Percentiles rank a stretch among this genome's conserved stretches.
These are phyloP conservation scores for Calliopum simillimum DNA, from an alignment of 2,888 invertebrate species.

Conservation along the genomic window DNA sequence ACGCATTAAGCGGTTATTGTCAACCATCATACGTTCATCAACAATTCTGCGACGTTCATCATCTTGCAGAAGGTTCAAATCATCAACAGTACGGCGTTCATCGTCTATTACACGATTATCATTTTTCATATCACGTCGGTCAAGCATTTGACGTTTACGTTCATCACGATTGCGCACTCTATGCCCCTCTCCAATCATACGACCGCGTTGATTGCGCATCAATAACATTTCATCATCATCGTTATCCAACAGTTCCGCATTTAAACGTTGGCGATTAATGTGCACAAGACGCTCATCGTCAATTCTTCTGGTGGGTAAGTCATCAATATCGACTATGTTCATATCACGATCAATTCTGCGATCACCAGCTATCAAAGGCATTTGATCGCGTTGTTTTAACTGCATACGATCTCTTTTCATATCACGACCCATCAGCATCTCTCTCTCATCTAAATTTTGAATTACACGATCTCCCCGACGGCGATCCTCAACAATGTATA, in stretches of 20 bases:
- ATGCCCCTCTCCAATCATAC: too few species aligned
- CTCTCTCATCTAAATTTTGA: slow-evolving; percentile 21
- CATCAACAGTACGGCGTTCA: slow-evolving; percentile 18
- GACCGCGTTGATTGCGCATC: too few species aligned
- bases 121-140: background rate
- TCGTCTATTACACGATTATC: slow-evolving; percentile 17
- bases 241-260: too few species aligned
- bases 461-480: background rate
- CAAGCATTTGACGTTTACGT: too few species aligned
- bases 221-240: too few species aligned
- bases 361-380: background rate
- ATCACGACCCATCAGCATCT: slow-evolving; percentile 15
- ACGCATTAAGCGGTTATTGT: slow-evolving; percentile 8
- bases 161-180: too few species aligned
- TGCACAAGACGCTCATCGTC: slow-evolving; percentile 34
- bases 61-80: slow-evolving; percentile 18
- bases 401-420: background rate
- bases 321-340: background rate
- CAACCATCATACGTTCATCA: slow-evolving; percentile 9
- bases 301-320: slow-evolving; percentile 19
- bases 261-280: slow-evolving; percentile 49
- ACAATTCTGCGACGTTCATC: background rate
- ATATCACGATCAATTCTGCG: background rate
- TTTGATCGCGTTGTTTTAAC: background rate
- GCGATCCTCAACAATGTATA: slow-evolving; percentile 10